Evolutionary conservation across 2,888 invertebrate species (phyloP).

Genomic region (Drosophila flavopinicola): DNA sequence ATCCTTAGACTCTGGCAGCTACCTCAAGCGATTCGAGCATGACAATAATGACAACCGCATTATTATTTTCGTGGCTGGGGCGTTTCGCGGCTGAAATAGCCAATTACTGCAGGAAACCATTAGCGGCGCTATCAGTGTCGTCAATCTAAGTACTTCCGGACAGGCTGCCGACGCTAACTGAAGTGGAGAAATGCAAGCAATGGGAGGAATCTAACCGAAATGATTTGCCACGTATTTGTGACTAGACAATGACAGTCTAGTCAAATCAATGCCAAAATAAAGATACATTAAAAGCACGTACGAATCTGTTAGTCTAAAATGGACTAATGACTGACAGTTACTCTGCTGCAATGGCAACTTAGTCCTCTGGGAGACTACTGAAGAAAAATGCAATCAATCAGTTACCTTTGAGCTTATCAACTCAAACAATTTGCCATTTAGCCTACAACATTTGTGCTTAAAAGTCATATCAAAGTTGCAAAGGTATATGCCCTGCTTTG

Average conservation of each 20-base stretch:
- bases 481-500: not conserved
- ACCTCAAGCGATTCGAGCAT: slow-evolving; percentile 12
- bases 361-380: no score
- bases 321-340: not conserved
- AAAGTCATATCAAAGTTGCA: no score
- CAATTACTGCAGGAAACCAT: slow-evolving; percentile 41
- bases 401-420: no score
- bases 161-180: slow-evolving; percentile 25
- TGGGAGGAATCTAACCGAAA: slow-evolving; percentile 6
- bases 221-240: slow-evolving; percentile 16
- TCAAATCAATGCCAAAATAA: slow-evolving; percentile 20
- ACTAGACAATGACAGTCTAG: slow-evolving; percentile 2
- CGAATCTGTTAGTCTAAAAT: not conserved
- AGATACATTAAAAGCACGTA: slow-evolving; percentile 11
- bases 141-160: slow-evolving; percentile 40
- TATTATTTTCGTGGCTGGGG: slow-evolving; percentile 19
- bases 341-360: not conserved
- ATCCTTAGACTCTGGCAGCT: not conserved
- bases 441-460: no score
- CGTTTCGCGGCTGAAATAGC: slow-evolving; percentile 37
- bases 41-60: slow-evolving; percentile 28
- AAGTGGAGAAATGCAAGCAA: slow-evolving; percentile 11
- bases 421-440: no score
- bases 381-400: no score
- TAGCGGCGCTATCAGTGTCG: slow-evolving; percentile 35